Evolutionary conservation across 2,797 vertebrate genomes (phyloP), one percentile per base, ranked within the genome.

Genomic region (Danio albolineatus): DNA sequence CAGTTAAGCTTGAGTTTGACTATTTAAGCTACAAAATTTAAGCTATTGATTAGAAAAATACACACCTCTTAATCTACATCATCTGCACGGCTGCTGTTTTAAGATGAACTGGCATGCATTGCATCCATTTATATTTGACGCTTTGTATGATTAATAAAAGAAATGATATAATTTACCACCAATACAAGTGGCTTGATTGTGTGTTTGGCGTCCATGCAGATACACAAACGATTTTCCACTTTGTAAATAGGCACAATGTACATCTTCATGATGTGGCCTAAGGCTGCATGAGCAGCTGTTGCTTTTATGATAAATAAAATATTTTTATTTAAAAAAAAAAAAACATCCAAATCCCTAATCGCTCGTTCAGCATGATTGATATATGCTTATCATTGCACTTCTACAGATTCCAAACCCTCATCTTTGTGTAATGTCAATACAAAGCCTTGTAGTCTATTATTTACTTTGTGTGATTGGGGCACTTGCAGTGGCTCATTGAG

Each of bases 381-480:
- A 57, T 72, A 10, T 28, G 19, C 53, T 59, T 44, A n/a, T 57
- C 39, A 28, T 57, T n/a, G 39, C 17, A 44, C 28, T 53, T 16
- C 39, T 73, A 28, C 54, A 59, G 19, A 73, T 57, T 44, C 57
- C 13, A 46, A 71, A 41, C 10, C n/a, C 0, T 28, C 1, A 4
- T 16, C 7, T 46, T 59, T 73, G 13, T 73, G 28, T 73, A 28
- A 57, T 44, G 53, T 72, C 53, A 72, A 43, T 44, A 36, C 43
- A 46, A 44, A 1, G 10, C 28, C 16, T 53, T 39, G 0, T 38
- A 53, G 53, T 28, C 41, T 28, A 28, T 16, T 19, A 41, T 57
- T 72, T 73, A 59, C 13, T 46, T 59, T 73, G 39, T 16, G 17
- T 36, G 70, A 73, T n/a, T 73, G 49, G 41, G 19, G 13, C n/a